These are phyloP conservation scores for Rhinella marina DNA, from an alignment of 2,797 vertebrate genomes.

Conservation along the genomic window DNA sequence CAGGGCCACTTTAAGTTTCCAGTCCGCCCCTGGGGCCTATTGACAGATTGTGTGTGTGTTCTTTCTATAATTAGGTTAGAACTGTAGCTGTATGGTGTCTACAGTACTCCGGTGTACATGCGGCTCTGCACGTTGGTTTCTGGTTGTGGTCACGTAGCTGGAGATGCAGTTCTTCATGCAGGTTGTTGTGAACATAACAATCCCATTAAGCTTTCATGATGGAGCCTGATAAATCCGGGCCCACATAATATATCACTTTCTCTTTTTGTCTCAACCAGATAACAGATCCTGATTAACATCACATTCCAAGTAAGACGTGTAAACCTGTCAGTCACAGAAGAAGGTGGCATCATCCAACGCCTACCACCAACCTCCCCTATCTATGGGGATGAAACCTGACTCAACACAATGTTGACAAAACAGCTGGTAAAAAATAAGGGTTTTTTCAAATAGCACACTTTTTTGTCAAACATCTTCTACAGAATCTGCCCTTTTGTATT, in stretches of 20 bases:
- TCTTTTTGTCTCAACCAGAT: background rate
- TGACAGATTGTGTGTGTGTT: background rate
- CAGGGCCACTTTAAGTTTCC: too few species aligned
- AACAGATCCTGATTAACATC: background rate
- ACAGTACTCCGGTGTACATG: background rate
- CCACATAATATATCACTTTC: conserved; percentile 14
- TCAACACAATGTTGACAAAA: background rate
- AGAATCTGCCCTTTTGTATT: too few species aligned
- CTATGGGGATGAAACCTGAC: background rate
- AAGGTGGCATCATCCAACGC: background rate
- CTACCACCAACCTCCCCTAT: background rate
- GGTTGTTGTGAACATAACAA: conserved; percentile 19
- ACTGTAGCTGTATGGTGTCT: background rate
- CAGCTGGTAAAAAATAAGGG: too few species aligned
- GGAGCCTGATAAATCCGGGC: background rate
- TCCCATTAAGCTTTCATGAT: conserved; percentile 5
- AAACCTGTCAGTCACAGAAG: background rate
- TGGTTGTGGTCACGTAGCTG: background rate
- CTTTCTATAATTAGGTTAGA: background rate
- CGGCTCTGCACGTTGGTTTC: background rate
- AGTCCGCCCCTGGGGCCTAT: too few species aligned
- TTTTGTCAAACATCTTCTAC: too few species aligned
- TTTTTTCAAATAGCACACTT: background rate
- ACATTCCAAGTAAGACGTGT: background rate
- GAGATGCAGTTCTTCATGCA: background rate